A percentile compares a stretch with the other conserved stretches of the same genome.
Evolutionary conservation across 2,113 vertebrate genomes (phyloP).

Genomic region (Steatornis caripensis): DNA sequence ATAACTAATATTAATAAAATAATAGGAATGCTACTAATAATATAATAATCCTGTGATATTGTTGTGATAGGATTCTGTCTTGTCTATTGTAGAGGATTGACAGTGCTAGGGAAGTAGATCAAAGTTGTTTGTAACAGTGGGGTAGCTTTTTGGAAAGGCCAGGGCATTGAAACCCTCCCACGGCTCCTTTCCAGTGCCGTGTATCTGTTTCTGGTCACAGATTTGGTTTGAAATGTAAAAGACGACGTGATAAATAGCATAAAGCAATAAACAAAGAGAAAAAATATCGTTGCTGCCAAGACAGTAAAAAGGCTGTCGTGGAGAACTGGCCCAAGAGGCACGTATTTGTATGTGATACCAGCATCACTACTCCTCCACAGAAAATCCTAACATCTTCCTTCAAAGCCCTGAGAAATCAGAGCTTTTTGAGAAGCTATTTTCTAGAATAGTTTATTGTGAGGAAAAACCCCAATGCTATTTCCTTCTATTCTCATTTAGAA

Average conservation of each 20-base stretch:
- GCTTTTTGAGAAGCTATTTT: background rate
- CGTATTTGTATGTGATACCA: background rate
- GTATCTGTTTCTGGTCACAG: background rate
- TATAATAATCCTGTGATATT: background rate
- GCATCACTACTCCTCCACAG: background rate
- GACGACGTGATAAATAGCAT: background rate
- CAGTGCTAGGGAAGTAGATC: background rate
- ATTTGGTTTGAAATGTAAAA: background rate
- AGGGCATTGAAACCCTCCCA: background rate
- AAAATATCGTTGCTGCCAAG: background rate
- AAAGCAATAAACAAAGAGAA: background rate
- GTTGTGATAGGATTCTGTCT: background rate
- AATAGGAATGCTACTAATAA: background rate
- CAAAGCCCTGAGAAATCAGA: background rate
- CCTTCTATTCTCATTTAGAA: background rate
- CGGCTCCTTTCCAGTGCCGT: background rate
- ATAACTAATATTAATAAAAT: background rate
- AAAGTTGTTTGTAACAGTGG: background rate
- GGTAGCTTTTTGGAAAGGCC: background rate
- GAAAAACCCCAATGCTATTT: accelerated
- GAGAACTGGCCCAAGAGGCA: background rate
- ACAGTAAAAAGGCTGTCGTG: background rate
- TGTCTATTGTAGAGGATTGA: background rate
- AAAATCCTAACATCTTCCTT: background rate
- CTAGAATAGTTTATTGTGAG: background rate